phyloP scores from a whole-genome alignment of 2,797 vertebrate genomes.

The Adelosebastes latens region DNA sequence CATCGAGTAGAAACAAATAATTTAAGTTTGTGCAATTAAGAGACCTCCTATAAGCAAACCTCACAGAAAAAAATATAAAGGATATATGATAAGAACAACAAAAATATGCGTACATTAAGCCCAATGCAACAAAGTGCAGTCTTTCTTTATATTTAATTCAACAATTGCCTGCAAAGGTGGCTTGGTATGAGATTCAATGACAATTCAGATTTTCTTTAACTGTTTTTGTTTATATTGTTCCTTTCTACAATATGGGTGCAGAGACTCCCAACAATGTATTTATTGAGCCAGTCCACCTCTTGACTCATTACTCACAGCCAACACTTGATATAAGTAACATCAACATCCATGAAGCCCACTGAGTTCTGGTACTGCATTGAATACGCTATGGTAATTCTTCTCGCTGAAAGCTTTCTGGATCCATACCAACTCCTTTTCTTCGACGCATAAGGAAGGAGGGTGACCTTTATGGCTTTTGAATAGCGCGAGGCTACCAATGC shows the following conservation, averaged over 20 bases:
- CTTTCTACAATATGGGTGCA: background rate
- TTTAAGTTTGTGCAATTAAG: background rate
- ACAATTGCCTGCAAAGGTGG: background rate
- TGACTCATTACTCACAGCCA: conserved; percentile 43
- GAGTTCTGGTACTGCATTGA: conserved; percentile 22
- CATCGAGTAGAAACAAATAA: background rate
- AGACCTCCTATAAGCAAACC: background rate
- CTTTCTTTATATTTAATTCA: background rate
- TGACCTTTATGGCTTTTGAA: conserved; percentile 69
- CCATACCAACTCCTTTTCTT: conserved; percentile 61
- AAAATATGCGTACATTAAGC: background rate
- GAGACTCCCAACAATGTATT: conserved; percentile 21
- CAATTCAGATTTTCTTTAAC: background rate
- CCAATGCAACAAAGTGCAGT: background rate
- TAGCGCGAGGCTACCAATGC: conserved; percentile 35
- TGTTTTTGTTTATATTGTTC: background rate
- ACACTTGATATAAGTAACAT: conserved; percentile 40
- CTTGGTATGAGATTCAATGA: background rate
- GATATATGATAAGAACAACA: background rate
- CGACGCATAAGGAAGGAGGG: conserved; percentile 28
- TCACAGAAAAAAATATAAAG: background rate
- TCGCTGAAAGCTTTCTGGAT: conserved; percentile 59
- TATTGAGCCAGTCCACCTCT: conserved; percentile 40
- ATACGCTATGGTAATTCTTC: conserved; percentile 48
- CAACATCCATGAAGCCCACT: conserved; percentile 36